Evolutionary conservation across 1,140 invertebrate genomes (phyloP).

Genomic region (Tetramorium alpestre): DNA sequence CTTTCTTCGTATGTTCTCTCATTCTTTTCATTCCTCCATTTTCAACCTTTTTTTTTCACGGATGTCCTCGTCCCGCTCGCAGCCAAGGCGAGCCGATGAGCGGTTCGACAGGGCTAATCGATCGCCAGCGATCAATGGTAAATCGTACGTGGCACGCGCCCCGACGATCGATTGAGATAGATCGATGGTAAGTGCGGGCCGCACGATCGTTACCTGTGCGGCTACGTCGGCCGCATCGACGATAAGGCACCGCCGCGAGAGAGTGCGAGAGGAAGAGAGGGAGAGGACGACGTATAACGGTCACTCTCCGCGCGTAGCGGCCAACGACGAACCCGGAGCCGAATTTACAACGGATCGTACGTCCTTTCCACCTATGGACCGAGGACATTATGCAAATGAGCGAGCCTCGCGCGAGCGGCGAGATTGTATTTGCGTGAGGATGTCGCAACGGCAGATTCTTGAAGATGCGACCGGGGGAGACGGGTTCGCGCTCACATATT

Average conservation of each 20-base stretch:
- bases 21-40: constrained; percentile 35
- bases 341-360: constrained; percentile 52
- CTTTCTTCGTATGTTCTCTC: neutral
- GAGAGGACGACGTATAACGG: constrained; percentile 35
- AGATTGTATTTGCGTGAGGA: constrained; percentile 57
- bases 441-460: constrained; percentile 64
- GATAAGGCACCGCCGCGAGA: constrained; percentile 37
- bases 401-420: neutral
- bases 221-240: constrained; percentile 40
- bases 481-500: constrained; percentile 43
- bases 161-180: constrained; percentile 52
- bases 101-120: constrained; percentile 54
- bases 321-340: constrained; percentile 10
- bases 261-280: neutral
- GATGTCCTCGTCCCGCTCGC: constrained; percentile 34
- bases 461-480: constrained; percentile 37
- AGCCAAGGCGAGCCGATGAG: constrained; percentile 38
- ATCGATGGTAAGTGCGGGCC: constrained; percentile 38
- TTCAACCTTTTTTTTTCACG: neutral
- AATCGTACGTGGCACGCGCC: constrained; percentile 67
- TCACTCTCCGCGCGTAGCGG: constrained; percentile 15
- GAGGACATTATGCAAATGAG: constrained; percentile 62
- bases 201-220: constrained; percentile 55
- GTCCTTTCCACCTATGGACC: constrained; percentile 52
- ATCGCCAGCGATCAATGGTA: constrained; percentile 64